phyloP scores from a whole-genome alignment of 2,113 vertebrate genomes.

The Channa maculata region DNA sequence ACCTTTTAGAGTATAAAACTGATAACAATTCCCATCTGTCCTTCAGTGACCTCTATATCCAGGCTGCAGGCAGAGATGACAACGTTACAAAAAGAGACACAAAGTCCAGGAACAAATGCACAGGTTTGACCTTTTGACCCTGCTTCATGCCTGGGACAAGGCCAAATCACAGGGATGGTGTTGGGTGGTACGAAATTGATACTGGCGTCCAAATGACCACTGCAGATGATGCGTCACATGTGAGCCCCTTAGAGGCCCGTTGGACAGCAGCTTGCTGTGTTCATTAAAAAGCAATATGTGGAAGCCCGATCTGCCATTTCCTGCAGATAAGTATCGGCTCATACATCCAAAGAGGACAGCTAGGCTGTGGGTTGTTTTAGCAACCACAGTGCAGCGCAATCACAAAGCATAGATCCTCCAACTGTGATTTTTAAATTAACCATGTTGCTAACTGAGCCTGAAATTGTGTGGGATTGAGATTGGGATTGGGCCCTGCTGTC shows the following conservation, averaged over 20 bases:
- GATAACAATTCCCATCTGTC: not conserved
- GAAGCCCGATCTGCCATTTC: slow-evolving; percentile 66
- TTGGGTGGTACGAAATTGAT: slow-evolving; percentile 39
- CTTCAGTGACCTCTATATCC: not conserved
- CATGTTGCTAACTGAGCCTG: slow-evolving; percentile 38
- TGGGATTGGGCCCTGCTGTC: not conserved
- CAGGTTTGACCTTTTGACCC: slow-evolving; percentile 42
- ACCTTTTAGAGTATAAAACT: no score
- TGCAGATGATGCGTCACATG: slow-evolving; percentile 52
- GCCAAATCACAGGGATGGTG: slow-evolving; percentile 34
- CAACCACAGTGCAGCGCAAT: slow-evolving; percentile 43
- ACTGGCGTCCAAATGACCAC: slow-evolving; percentile 45
- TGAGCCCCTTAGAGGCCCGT: slow-evolving; percentile 52
- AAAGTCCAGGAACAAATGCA: slow-evolving; percentile 13
- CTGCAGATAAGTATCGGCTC: slow-evolving; percentile 73
- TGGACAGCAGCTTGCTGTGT: slow-evolving; percentile 44
- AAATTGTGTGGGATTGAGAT: slow-evolving; percentile 33
- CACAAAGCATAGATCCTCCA: slow-evolving; percentile 33
- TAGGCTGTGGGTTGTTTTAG: slow-evolving; percentile 36
- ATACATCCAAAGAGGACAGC: slow-evolving; percentile 55
- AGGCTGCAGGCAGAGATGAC: slow-evolving; percentile 32
- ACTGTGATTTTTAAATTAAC: slow-evolving; percentile 47
- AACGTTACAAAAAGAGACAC: slow-evolving; percentile 32
- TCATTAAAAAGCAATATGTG: slow-evolving; percentile 81
- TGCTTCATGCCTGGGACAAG: slow-evolving; percentile 6